phyloP scores from a whole-genome alignment of 1,140 invertebrate genomes.

The Plectus sambesii region DNA sequence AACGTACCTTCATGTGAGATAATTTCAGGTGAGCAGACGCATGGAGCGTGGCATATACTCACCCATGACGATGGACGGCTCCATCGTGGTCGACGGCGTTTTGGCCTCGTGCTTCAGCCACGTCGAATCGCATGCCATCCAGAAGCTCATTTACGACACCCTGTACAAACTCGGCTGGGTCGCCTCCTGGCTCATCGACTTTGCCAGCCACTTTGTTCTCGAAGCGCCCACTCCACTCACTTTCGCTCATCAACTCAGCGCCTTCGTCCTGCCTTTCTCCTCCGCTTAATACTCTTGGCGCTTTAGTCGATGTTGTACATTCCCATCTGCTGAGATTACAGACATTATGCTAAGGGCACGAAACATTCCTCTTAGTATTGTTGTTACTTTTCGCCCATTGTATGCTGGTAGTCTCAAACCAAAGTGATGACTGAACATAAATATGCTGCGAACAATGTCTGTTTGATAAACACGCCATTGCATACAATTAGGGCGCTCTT shows the following conservation, averaged over 20 bases:
- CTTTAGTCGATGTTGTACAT: too few relatives aligned
- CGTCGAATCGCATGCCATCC: constrained; percentile 63
- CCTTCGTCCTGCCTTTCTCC: constrained; percentile 16
- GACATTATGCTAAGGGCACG: too few relatives aligned
- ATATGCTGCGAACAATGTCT: too few relatives aligned
- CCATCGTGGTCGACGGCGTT: constrained; percentile 74
- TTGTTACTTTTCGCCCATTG: too few relatives aligned
- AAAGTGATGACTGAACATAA: too few relatives aligned
- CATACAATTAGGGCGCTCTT: too few relatives aligned
- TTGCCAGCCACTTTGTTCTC: constrained; percentile 49
- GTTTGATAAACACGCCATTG: too few relatives aligned
- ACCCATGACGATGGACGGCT: constrained; percentile 74
- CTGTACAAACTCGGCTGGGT: constrained; percentile 46
- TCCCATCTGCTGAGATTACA: too few relatives aligned
- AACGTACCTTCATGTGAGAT: too few relatives aligned
- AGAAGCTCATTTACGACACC: constrained; percentile 48
- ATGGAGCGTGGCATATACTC: constrained; percentile 66
- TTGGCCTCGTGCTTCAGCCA: constrained; percentile 85
- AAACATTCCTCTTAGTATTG: too few relatives aligned
- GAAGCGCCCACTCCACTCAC: constrained; percentile 33
- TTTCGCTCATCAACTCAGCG: constrained; percentile 18
- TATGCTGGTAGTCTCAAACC: too few relatives aligned
- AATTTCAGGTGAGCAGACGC: constrained; percentile 35
- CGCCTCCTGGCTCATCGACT: constrained; percentile 55
- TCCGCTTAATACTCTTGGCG: too few relatives aligned